Evolutionary conservation across 2,113 vertebrate genomes (phyloP).

Genomic region (Mionectes macconnelli): DNA sequence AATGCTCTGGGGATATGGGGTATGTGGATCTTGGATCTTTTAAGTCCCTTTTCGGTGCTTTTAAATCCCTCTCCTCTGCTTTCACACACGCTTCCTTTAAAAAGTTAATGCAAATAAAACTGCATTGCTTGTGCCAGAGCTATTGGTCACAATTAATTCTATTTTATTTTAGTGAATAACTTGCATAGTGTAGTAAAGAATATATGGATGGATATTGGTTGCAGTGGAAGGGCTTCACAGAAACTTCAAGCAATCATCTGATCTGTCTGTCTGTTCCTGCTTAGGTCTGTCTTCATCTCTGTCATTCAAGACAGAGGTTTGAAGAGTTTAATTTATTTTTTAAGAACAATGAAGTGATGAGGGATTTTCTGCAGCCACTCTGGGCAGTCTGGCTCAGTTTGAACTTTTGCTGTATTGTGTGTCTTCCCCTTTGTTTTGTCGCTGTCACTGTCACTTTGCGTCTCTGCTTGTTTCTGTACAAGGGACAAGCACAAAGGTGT

Average conservation of each 20-base stretch:
- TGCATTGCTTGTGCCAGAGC: background rate
- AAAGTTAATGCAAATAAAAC: background rate
- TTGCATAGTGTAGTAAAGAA: background rate
- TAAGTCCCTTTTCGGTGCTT: background rate
- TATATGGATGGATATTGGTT: accelerated
- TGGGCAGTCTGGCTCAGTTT: background rate
- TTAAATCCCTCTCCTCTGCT: background rate
- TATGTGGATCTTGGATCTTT: background rate
- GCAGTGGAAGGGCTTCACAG: background rate
- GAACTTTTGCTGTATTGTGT: background rate
- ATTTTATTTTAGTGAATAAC: background rate
- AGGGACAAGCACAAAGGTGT: background rate
- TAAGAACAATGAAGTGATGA: background rate
- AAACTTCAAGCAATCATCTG: background rate
- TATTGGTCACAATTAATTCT: background rate
- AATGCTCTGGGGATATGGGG: background rate
- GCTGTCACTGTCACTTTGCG: background rate
- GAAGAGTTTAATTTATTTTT: background rate
- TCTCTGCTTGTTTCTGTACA: background rate
- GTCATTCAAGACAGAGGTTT: background rate
- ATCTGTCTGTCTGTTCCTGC: background rate
- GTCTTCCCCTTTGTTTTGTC: background rate
- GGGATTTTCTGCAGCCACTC: background rate
- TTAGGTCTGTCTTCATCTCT: background rate
- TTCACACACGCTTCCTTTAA: background rate